phyloP scores from a whole-genome alignment of 2,113 vertebrate species.

The Pristiophorus japonicus region DNA sequence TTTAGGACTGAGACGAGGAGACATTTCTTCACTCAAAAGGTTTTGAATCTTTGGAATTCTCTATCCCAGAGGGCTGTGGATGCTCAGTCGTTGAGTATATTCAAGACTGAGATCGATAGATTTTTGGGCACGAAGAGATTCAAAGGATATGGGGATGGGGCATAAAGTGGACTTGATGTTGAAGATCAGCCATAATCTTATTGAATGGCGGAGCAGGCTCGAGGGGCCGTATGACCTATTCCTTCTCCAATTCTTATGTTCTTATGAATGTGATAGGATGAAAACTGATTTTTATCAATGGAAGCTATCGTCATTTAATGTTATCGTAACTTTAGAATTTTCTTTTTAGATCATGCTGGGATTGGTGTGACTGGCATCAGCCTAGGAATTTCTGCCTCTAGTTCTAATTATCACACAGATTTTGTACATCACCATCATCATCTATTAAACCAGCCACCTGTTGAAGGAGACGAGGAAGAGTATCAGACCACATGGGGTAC shows the following conservation, averaged over 20 bases:
- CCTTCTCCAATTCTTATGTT: neutral
- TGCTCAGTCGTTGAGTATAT: no score
- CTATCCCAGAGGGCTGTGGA: no score
- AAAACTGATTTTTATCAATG: neutral
- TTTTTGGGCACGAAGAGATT: neutral
- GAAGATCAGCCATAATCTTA: neutral
- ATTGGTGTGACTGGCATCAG: constrained; percentile 39
- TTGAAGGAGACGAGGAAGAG: constrained; percentile 27
- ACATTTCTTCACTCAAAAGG: neutral
- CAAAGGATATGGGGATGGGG: neutral
- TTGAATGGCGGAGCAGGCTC: neutral
- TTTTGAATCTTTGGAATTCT: no score
- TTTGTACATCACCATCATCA: constrained; percentile 26
- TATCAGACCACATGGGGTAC: constrained; percentile 37
- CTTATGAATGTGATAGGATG: constrained; percentile 37
- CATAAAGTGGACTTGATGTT: neutral
- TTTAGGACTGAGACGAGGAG: no score
- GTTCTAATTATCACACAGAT: constrained; percentile 29
- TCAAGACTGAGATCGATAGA: neutral
- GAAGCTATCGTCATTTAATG: neutral
- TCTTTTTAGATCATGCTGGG: constrained; percentile 12
- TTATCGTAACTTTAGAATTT: neutral
- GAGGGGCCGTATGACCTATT: neutral
- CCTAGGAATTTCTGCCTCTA: constrained; percentile 31
- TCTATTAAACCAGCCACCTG: neutral